These are phyloP conservation scores for Sphaeramia orbicularis DNA, from an alignment of 2,797 vertebrate species.

Conservation along the genomic window DNA sequence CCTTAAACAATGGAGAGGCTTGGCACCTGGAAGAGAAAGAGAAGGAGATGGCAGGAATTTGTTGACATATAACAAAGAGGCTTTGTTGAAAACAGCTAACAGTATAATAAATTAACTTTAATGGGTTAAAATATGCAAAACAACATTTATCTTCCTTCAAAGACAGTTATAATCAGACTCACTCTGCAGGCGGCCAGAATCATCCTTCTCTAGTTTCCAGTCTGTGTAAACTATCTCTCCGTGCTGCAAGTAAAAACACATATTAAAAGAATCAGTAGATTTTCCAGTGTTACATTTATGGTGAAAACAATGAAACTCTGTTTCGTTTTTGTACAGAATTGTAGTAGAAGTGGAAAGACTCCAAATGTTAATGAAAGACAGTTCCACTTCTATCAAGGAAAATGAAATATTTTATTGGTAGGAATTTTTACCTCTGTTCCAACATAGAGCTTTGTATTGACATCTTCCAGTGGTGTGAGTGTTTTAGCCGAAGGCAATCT, in stretches of 20 bases:
- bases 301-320: no score
- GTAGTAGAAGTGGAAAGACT: no score
- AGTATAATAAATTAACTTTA: not conserved
- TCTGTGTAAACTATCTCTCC: slow-evolving; percentile 92
- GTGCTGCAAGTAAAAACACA: slow-evolving; percentile 78
- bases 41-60: slow-evolving; percentile 14
- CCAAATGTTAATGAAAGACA: not conserved
- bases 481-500: slow-evolving; percentile 74
- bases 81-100: not conserved
- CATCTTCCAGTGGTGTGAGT: slow-evolving; percentile 74
- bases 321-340: no score
- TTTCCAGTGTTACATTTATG: not conserved
- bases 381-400: not conserved
- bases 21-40: slow-evolving; percentile 81
- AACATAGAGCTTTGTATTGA: slow-evolving; percentile 87
- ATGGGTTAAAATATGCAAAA: not conserved
- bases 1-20: slow-evolving; percentile 76
- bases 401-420: not conserved
- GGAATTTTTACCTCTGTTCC: slow-evolving; percentile 89
- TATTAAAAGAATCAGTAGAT: not conserved
- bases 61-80: not conserved
- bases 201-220: slow-evolving; percentile 90
- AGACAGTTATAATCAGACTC: slow-evolving; percentile 64
- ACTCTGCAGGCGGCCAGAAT: slow-evolving; percentile 85
- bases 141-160: not conserved